phyloP scores from a whole-genome alignment of 2,113 vertebrate species.

The Elaphurus davidianus region DNA sequence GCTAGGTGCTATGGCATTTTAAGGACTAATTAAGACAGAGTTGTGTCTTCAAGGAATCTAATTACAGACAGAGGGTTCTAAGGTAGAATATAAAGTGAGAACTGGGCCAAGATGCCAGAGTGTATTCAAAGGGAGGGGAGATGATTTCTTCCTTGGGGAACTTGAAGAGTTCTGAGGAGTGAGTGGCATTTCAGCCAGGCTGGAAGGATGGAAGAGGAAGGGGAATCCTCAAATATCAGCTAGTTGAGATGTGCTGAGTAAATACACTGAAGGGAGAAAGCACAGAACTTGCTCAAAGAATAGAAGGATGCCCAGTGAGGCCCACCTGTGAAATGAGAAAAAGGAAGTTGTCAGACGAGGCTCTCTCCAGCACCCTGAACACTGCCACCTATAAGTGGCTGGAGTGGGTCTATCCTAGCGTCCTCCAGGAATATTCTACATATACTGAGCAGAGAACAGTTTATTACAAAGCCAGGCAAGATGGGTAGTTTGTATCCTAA shows the following conservation, averaged over 20 bases:
- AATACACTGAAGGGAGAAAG: neutral
- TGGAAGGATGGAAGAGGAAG: neutral
- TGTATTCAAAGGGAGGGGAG: neutral
- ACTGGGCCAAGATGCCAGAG: neutral
- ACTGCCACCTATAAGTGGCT: neutral
- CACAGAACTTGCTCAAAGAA: neutral
- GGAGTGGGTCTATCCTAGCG: accelerated
- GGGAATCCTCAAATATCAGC: neutral
- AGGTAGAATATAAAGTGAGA: neutral
- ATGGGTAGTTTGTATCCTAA: neutral
- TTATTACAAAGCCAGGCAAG: neutral
- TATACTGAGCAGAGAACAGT: neutral
- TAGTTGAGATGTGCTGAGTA: neutral
- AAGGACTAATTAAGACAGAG: neutral
- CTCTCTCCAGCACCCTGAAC: accelerated
- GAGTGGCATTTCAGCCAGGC: neutral
- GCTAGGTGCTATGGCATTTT: neutral
- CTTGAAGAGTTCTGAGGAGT: neutral
- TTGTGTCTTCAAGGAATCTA: neutral
- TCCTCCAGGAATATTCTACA: neutral
- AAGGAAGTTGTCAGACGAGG: neutral
- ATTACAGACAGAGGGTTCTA: neutral
- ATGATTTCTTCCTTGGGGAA: neutral
- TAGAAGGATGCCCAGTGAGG: neutral
- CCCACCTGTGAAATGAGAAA: accelerated